Conservation (phyloP, 2,888 invertebrate genomes). For the Anarsia innoxiella region DNA sequence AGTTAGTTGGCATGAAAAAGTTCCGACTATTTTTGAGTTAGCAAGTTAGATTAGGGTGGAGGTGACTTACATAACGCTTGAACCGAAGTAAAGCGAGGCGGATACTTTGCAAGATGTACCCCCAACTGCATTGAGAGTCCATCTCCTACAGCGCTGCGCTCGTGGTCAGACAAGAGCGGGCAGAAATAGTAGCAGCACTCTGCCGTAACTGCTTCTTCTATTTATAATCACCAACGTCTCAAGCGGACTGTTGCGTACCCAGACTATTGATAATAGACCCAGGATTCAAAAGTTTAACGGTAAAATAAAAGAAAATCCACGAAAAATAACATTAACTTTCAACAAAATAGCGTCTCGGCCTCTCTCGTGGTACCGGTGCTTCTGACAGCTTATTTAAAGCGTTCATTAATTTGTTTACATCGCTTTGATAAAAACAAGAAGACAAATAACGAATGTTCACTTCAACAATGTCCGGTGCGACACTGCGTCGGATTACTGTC, state of each 20-base stretch:
- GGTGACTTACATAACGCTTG: slow-evolving; percentile 24
- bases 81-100: slow-evolving; percentile 26
- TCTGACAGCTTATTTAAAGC: no score
- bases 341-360: no score
- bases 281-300: no score
- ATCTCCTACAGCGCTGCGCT: slow-evolving; percentile 34
- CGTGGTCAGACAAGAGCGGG: slow-evolving; percentile 51
- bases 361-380: no score
- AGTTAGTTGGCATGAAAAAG: neutral
- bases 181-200: slow-evolving; percentile 63
- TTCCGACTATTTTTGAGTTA: neutral
- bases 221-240: slow-evolving; percentile 48
- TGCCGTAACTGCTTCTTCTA: slow-evolving; percentile 51
- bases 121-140: slow-evolving; percentile 42
- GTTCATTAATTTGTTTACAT: no score
- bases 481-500: slow-evolving; percentile 19
- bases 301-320: no score
- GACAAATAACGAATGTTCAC: no score
- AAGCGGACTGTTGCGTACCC: slow-evolving; percentile 21
- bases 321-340: no score
- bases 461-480: no score
- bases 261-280: neutral
- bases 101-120: slow-evolving; percentile 37
- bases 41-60: neutral
- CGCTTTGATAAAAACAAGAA: no score